phyloP scores from a whole-genome alignment of 2,797 vertebrate genomes.

The Intellagama lesueurii region DNA sequence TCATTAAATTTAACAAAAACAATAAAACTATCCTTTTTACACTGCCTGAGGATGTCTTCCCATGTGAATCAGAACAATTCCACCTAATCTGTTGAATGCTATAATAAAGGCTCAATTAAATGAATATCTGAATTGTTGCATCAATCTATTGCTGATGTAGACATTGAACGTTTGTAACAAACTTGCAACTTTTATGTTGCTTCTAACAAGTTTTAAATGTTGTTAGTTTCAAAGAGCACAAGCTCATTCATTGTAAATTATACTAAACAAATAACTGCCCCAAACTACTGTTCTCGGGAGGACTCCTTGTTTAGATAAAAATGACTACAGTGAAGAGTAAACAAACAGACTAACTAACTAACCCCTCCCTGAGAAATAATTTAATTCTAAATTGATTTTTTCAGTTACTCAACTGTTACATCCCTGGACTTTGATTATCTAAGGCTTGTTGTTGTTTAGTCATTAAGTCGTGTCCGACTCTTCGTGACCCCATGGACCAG shows the following conservation, averaged over 20 bases:
- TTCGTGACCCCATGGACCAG: no score
- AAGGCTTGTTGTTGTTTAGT: slow-evolving; percentile 6
- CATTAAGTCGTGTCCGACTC: no score
- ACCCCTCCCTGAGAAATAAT: slow-evolving; percentile 50
- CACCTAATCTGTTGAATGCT: slow-evolving; percentile 47
- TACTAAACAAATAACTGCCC: slow-evolving; percentile 49
- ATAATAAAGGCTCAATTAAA: slow-evolving; percentile 54
- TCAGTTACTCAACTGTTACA: slow-evolving; percentile 61
- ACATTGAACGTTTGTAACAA: slow-evolving; percentile 54
- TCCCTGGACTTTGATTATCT: slow-evolving; percentile 63
- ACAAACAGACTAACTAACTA: slow-evolving; percentile 58
- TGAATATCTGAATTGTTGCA: slow-evolving; percentile 50
- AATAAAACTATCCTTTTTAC: slow-evolving; percentile 29
- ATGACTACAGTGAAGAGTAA: slow-evolving; percentile 58
- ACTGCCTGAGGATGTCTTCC: neutral
- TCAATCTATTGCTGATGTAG: slow-evolving; percentile 44
- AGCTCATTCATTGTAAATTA: slow-evolving; percentile 38
- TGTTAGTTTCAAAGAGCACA: slow-evolving; percentile 49
- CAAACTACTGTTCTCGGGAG: slow-evolving; percentile 32
- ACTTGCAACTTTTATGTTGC: slow-evolving; percentile 25
- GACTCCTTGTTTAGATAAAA: slow-evolving; percentile 56
- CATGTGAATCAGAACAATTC: slow-evolving; percentile 33
- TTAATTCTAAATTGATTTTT: slow-evolving; percentile 66
- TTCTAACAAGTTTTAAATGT: slow-evolving; percentile 36
- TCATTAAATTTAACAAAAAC: neutral